A percentile compares a stretch with the other conserved stretches of the same genome.
These are phyloP conservation scores for Cuniculus paca DNA, from an alignment of 2,797 vertebrate genomes.

Conservation along the genomic window DNA sequence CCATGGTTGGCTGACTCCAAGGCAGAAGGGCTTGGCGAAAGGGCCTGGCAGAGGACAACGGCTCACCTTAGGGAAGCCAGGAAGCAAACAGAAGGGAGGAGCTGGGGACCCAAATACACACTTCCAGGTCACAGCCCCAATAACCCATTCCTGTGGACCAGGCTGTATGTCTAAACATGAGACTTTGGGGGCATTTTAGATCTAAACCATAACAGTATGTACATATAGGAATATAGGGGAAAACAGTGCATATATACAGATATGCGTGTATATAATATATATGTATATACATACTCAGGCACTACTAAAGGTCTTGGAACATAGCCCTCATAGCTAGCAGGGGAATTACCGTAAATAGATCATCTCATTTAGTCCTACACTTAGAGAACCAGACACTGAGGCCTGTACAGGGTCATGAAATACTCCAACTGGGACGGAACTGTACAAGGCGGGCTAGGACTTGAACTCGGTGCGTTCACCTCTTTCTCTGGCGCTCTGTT, in stretches of 20 bases:
- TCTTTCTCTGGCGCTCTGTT: neutral
- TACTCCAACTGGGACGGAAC: neutral
- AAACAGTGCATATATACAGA: neutral
- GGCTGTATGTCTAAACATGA: neutral
- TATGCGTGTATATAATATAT: too few relatives aligned
- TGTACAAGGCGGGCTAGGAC: neutral
- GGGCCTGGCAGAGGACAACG: neutral
- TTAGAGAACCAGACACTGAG: neutral
- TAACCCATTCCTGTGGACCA: neutral
- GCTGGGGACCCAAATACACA: neutral
- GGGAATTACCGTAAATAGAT: neutral
- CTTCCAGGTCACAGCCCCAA: neutral
- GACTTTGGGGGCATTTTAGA: neutral
- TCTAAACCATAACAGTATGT: neutral
- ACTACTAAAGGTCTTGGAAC: neutral
- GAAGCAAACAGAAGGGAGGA: neutral
- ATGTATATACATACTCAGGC: neutral
- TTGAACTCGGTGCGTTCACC: neutral
- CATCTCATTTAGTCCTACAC: neutral
- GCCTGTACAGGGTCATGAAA: neutral
- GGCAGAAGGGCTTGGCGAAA: neutral
- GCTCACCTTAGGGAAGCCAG: neutral
- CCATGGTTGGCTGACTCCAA: neutral
- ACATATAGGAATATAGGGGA: neutral
- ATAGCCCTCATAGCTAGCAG: neutral